A percentile compares a stretch with the other conserved stretches of the same genome.
These are phyloP conservation scores for Heliconius charithonia DNA, from an alignment of 2,888 invertebrate species.

Conservation along the genomic window DNA sequence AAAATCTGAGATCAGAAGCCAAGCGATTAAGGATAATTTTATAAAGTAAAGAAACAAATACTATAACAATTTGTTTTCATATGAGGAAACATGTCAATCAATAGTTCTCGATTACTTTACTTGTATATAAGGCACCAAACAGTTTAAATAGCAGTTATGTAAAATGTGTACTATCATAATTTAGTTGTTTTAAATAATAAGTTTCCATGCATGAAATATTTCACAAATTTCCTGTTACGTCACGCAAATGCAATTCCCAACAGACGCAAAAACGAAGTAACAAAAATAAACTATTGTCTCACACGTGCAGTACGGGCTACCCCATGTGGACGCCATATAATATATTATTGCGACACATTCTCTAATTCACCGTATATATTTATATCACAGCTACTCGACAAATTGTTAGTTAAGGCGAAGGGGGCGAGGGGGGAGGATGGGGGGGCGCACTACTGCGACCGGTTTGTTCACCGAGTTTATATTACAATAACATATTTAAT, in stretches of 20 bases:
- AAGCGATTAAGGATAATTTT: neutral
- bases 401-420: conserved; percentile 34
- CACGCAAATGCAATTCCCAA: neutral
- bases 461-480: conserved; percentile 45
- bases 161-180: neutral
- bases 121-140: conserved; percentile 1
- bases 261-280: neutral
- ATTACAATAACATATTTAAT: conserved; percentile 72
- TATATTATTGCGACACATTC: conserved; percentile 8
- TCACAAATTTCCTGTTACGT: neutral
- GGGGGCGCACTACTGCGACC: conserved; percentile 45
- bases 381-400: conserved; percentile 59
- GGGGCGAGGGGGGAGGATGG: conserved; percentile 20
- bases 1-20: neutral
- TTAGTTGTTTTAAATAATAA: no score
- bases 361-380: conserved; percentile 56
- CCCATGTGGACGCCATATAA: neutral
- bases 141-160: neutral
- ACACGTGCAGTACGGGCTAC: neutral
- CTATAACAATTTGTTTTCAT: neutral
- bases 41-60: neutral
- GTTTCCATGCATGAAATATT: neutral
- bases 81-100: neutral
- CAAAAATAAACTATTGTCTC: neutral
- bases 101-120: neutral